Percentiles rank a stretch among this genome's conserved stretches.
Conservation (phyloP, 2,113 vertebrate genomes). For the Dicentrarchus labrax region DNA sequence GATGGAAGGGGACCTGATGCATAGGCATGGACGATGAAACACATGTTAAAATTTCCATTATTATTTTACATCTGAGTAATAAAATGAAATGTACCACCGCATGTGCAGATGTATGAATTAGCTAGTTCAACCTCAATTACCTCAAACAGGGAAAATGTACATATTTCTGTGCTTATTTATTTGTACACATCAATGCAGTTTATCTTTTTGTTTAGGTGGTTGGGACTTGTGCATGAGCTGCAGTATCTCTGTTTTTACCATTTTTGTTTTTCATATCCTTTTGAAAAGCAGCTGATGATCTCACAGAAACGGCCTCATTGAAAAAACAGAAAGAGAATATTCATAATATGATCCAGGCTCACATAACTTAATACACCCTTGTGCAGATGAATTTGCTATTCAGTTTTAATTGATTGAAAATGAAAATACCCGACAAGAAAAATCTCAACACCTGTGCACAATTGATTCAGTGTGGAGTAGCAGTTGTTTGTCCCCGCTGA, state of each 20-base stretch:
- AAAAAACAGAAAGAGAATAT: slow-evolving; percentile 20
- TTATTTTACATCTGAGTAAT: slow-evolving; percentile 1
- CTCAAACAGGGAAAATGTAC: neutral
- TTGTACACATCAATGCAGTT: too few species aligned
- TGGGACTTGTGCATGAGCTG: neutral
- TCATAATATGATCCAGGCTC: neutral
- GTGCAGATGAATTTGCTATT: slow-evolving; percentile 50
- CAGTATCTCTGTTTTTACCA: neutral
- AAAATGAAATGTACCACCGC: neutral
- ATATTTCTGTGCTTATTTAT: neutral
- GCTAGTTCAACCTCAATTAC: too few species aligned
- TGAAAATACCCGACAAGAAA: slow-evolving; percentile 34
- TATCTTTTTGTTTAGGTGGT: neutral
- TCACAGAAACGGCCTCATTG: slow-evolving; percentile 9
- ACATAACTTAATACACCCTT: neutral
- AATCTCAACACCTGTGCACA: slow-evolving; percentile 57
- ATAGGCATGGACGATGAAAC: neutral
- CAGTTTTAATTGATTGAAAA: slow-evolving; percentile 56
- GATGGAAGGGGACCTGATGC: neutral
- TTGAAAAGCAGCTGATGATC: slow-evolving; percentile 10
- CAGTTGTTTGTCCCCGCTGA: slow-evolving; percentile 71
- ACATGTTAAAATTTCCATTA: slow-evolving; percentile 1
- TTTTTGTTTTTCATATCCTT: neutral
- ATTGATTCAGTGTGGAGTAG: slow-evolving; percentile 61
- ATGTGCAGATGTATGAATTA: slow-evolving; percentile 1